Base-by-base conservation (phyloP, 1,140 invertebrate species). In the Heterodera carotae region DNA sequence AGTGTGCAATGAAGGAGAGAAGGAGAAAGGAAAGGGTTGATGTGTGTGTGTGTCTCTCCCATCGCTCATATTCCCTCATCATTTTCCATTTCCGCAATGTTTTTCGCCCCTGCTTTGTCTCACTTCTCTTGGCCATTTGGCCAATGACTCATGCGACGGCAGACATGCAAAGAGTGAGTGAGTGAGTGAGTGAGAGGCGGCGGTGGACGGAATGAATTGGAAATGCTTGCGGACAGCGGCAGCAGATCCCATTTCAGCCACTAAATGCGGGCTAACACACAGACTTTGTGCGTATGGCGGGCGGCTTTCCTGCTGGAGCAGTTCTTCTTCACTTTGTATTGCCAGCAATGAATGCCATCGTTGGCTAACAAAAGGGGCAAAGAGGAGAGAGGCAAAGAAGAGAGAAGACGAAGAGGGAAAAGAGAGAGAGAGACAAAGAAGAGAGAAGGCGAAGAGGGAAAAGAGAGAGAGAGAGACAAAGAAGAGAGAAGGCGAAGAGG, bases 161-260 rank as follows among this genome's bases (percentile, higher is more conserved):
- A 22, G 22, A 39, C 34, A 18, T 31, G 73, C 27, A 74, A n/a
- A 70, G n/a, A 75, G 33, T 31, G 62, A 71, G 73, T 70, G 33
- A 18, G 18, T n/a, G 27, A 12, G n/a, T 34, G 43, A 75, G 43
- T 22, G 7, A 75, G 10, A 72, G 73, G 69, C n/a, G 33, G 27
- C 5, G 22, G 73, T 18, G n/a, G n/a, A n/a, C n/a, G n/a, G n/a
- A n/a, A n/a, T n/a, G n/a, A n/a, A n/a, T n/a, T 18, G n/a, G 66
- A 34, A 18, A 22, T 15, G 66, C 15, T 4, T 1, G 22, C 29
- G 69, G 22, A n/a, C n/a, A 59, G 69, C 12, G 48, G 18, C n/a
- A 64, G 22, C 27, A 36, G 67, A 72, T 36, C 48, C 48, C 48
- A 53, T 53, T 53, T 53, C 27, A 27, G 36, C 12, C 31, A 67